Conservation (phyloP, 1,140 invertebrate genomes). For the Mycetomoellerius zeteki region DNA sequence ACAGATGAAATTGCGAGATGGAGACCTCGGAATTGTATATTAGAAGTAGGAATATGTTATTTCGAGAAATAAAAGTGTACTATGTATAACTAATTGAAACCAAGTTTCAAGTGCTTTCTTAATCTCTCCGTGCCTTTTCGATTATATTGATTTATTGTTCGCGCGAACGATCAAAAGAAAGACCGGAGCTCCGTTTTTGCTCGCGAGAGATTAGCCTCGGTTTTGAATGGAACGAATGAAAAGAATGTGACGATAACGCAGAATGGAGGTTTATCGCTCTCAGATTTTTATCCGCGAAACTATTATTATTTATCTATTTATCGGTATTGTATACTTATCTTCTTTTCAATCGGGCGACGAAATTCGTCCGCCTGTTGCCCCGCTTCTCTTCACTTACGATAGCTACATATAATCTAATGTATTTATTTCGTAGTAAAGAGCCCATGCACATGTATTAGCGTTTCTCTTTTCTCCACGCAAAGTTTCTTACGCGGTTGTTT, state of each 20-base stretch:
- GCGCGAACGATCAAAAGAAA: not conserved
- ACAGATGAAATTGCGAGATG: conserved; percentile 48
- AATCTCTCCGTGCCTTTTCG: conserved; percentile 83
- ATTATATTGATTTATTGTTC: conserved; percentile 66
- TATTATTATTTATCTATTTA: conserved; percentile 66
- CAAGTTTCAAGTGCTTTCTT: conserved; percentile 82
- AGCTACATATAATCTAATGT: conserved; percentile 49
- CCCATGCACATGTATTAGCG: conserved; percentile 37
- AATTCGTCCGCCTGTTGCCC: not conserved
- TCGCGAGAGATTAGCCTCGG: conserved; percentile 22
- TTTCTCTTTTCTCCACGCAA: conserved; percentile 20
- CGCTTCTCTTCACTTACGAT: conserved; percentile 54
- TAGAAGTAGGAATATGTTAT: conserved; percentile 76
- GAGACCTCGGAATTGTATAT: conserved; percentile 73
- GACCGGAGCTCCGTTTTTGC: not conserved
- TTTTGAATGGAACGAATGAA: not conserved
- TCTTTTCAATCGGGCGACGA: conserved; percentile 23
- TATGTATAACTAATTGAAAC: conserved; percentile 75
- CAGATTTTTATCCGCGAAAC: not conserved
- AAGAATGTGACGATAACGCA: not conserved
- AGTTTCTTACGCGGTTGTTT: conserved; percentile 69
- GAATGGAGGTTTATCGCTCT: too few relatives aligned
- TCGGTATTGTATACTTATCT: conserved; percentile 59
- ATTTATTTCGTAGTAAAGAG: conserved; percentile 61
- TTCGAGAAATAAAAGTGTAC: conserved; percentile 77